These are phyloP conservation scores for Strigamia transsilvanica DNA, from an alignment of 2,888 invertebrate genomes.

Conservation along the genomic window DNA sequence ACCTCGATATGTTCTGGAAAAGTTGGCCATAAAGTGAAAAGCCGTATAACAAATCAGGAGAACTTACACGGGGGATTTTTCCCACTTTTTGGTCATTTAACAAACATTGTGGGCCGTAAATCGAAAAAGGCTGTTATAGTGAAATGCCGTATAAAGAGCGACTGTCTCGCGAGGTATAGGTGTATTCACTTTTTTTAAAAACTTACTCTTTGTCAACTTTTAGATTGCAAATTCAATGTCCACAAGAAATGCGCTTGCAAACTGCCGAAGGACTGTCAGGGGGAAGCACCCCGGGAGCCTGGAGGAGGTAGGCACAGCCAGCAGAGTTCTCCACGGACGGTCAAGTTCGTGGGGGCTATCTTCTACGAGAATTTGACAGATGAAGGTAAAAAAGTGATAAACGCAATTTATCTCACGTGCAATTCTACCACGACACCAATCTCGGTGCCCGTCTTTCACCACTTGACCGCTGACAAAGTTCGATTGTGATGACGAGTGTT, in stretches of 20 bases:
- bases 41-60: too few relatives aligned
- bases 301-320: slow-evolving; percentile 62
- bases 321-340: slow-evolving; percentile 51
- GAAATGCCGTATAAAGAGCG: too few relatives aligned
- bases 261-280: slow-evolving; percentile 89
- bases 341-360: slow-evolving; percentile 52
- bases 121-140: too few relatives aligned
- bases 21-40: too few relatives aligned
- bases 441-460: slow-evolving; percentile 3
- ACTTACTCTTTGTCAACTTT: slow-evolving; percentile 51
- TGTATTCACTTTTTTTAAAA: too few relatives aligned
- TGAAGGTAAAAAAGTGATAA: slow-evolving; percentile 50
- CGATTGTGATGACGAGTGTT: too few relatives aligned
- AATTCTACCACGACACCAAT: slow-evolving; percentile 41
- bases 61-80: too few relatives aligned
- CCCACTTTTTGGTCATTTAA: too few relatives aligned
- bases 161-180: too few relatives aligned
- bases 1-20: too few relatives aligned
- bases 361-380: slow-evolving; percentile 53
- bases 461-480: neutral
- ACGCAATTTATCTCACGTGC: slow-evolving; percentile 4
- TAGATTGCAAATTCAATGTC: slow-evolving; percentile 91
- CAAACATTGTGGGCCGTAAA: too few relatives aligned
- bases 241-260: slow-evolving; percentile 92
- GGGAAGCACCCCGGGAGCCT: slow-evolving; percentile 74